phyloP scores from a whole-genome alignment of 1,140 invertebrate genomes.

The Contarinia nasturtii region DNA sequence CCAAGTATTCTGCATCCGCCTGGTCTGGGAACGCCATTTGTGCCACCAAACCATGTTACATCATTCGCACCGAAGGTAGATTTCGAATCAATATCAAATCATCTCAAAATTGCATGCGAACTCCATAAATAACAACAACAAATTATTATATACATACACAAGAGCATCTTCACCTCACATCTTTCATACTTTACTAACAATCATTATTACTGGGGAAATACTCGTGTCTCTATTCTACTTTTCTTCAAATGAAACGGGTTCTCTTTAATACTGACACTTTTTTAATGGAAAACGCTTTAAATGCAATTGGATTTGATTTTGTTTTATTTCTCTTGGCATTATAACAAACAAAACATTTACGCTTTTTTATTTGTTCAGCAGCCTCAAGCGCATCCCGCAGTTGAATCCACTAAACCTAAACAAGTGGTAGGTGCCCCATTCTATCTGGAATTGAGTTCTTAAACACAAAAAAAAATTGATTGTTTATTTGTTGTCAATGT shows the following conservation, averaged over 20 bases:
- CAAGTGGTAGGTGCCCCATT: conserved; percentile 7
- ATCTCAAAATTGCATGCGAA: background rate
- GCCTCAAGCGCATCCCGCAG: conserved; percentile 17
- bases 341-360: background rate
- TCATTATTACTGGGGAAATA: no score
- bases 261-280: no score
- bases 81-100: conserved; percentile 1
- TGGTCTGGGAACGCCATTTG: conserved; percentile 55
- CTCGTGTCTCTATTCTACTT: no score
- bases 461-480: no score
- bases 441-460: background rate
- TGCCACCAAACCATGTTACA: conserved; percentile 53
- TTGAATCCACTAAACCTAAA: conserved; percentile 32
- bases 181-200: background rate
- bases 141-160: conserved; percentile 1
- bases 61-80: conserved; percentile 81
- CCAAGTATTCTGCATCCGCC: conserved; percentile 50
- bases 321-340: background rate
- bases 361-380: conserved; percentile 21
- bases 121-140: background rate
- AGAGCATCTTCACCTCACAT: background rate
- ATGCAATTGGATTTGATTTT: background rate
- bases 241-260: no score
- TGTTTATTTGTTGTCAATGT: background rate
- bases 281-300: no score